Evolutionary conservation across 2,113 vertebrate species (phyloP).

Genomic region (Euleptes europaea): DNA sequence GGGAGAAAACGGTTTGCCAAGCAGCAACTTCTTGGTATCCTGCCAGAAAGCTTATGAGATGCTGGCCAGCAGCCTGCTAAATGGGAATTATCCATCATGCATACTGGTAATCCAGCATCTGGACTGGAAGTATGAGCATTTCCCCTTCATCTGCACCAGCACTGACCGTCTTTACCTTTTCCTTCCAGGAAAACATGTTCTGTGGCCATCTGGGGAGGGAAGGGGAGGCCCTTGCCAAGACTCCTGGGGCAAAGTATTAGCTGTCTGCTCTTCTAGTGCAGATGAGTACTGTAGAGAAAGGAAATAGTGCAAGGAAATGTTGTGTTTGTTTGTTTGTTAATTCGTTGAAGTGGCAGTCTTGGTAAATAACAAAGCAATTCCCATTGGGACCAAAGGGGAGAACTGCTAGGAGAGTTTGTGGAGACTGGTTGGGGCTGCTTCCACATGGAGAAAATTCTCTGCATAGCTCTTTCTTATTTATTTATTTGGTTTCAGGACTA

Average conservation of each 20-base stretch:
- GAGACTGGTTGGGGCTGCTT: not conserved
- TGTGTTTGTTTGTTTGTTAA: no score
- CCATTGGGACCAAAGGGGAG: not conserved
- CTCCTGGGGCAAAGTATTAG: no score
- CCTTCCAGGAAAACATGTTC: not conserved
- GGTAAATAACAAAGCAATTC: not conserved
- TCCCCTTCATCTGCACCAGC: fast-evolving
- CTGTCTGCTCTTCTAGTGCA: no score
- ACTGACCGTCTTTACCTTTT: not conserved
- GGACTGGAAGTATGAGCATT: not conserved
- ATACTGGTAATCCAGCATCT: fast-evolving
- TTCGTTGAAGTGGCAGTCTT: no score
- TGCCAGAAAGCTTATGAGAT: not conserved
- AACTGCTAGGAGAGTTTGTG: no score
- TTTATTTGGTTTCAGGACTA: no score
- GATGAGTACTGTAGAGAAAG: no score
- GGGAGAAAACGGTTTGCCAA: not conserved
- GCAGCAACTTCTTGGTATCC: not conserved
- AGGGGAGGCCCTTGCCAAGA: not conserved
- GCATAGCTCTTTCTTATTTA: no score
- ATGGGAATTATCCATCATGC: fast-evolving
- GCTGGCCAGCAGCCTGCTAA: not conserved
- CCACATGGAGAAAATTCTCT: not conserved
- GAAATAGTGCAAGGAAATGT: no score
- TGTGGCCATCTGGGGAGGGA: not conserved